Evolutionary conservation across 2,797 vertebrate species (phyloP).

Genomic region (Trichosurus vulpecula): DNA sequence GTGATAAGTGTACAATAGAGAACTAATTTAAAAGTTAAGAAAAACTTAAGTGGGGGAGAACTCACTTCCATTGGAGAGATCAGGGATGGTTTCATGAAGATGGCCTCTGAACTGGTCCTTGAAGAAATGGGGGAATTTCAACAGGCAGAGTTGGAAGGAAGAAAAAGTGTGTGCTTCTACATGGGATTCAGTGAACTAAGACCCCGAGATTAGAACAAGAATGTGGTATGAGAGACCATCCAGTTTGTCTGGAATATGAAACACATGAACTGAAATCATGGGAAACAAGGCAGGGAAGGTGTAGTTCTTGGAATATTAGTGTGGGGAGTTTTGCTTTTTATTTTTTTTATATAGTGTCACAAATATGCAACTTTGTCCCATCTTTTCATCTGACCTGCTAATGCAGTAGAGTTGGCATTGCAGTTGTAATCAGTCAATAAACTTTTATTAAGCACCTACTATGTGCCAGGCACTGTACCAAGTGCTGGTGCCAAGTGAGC

Average conservation of each 20-base stretch:
- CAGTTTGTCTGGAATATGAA: not conserved
- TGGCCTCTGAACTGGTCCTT: not conserved
- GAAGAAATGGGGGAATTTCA: not conserved
- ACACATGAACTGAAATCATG: not conserved
- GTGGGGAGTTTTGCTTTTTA: not conserved
- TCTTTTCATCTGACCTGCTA: slow-evolving; percentile 8
- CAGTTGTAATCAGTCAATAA: not conserved
- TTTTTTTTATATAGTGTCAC: not conserved
- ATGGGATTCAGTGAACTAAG: not conserved
- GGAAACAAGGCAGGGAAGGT: not conserved
- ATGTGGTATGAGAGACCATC: not conserved
- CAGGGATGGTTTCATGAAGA: not conserved
- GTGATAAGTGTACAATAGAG: not conserved
- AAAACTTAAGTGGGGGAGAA: not conserved
- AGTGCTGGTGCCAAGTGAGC: not conserved
- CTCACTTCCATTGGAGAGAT: not conserved
- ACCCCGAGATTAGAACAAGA: not conserved
- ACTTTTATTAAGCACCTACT: not conserved
- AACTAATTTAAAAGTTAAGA: not conserved
- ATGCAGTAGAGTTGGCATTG: slow-evolving; percentile 46
- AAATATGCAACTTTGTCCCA: not conserved
- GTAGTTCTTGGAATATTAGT: not conserved
- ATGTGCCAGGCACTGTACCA: not conserved
- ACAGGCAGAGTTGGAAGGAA: not conserved
- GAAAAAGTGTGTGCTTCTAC: not conserved